Conservation (phyloP, 2,888 invertebrate genomes). For the Ganaspis brasiliensis region DNA sequence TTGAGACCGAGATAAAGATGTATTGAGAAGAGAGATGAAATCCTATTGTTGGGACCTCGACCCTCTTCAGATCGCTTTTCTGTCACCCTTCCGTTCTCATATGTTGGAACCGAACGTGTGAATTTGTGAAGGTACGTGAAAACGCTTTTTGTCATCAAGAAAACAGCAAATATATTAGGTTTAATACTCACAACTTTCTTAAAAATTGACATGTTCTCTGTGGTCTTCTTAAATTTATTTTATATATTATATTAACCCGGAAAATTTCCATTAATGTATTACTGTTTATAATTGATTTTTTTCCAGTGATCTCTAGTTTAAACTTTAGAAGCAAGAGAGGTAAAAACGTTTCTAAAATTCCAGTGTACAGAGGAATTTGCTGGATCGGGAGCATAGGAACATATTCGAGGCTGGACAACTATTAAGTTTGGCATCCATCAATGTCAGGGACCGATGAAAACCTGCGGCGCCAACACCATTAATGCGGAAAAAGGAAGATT, state of each 20-base stretch:
- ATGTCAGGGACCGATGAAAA: conserved; percentile 64
- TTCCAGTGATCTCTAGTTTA: no score
- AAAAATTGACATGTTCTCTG: no score
- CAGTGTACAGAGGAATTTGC: background rate
- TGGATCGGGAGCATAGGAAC: conserved; percentile 51
- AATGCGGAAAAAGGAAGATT: conserved; percentile 50
- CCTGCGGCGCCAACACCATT: conserved; percentile 42
- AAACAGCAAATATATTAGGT: background rate
- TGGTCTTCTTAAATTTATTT: no score
- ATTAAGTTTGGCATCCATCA: conserved; percentile 75
- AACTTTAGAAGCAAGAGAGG: background rate
- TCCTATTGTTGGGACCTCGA: conserved; percentile 68
- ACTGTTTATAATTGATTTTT: no score
- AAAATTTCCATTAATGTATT: no score
- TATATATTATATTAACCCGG: no score
- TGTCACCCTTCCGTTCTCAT: conserved; percentile 60
- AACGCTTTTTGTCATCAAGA: conserved; percentile 32
- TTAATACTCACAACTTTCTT: background rate
- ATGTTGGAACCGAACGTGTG: conserved; percentile 48
- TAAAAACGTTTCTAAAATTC: background rate
- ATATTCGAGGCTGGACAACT: conserved; percentile 67
- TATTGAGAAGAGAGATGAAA: conserved; percentile 73
- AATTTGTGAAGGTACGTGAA: conserved; percentile 12
- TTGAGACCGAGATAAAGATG: conserved; percentile 75
- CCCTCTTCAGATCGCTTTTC: conserved; percentile 48